phyloP scores from a whole-genome alignment of 2,113 vertebrate genomes.

The Oncorhynchus clarkii region DNA sequence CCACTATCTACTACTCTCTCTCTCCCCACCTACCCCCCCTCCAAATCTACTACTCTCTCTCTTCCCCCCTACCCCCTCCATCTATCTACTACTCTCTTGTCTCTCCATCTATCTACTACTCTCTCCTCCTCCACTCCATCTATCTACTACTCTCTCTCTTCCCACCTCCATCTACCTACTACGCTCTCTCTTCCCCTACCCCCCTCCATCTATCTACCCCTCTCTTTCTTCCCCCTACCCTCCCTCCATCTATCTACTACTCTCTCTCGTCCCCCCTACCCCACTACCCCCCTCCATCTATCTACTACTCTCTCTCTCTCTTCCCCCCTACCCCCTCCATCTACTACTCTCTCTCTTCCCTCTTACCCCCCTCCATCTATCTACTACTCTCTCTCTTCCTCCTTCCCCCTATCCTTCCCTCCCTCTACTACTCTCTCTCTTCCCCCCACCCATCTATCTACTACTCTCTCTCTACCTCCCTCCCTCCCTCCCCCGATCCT shows the following conservation, averaged over 20 bases:
- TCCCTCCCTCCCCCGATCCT: conserved; percentile 10
- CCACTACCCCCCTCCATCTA: conserved; percentile 42
- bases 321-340: neutral
- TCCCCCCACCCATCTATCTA: conserved; percentile 14
- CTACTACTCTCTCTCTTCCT: conserved; percentile 33
- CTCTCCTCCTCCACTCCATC: too few species aligned
- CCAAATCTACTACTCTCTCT: too few species aligned
- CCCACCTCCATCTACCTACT: too few species aligned
- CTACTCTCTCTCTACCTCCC: neutral
- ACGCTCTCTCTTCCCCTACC: too few species aligned
- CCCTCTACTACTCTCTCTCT: conserved; percentile 63
- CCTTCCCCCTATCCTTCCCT: neutral
- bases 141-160: too few species aligned
- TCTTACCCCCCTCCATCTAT: neutral
- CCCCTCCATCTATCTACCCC: conserved; percentile 18
- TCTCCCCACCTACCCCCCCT: too few species aligned
- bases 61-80: too few species aligned
- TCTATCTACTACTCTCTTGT: too few species aligned
- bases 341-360: neutral
- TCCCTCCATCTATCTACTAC: conserved; percentile 49
- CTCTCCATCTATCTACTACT: too few species aligned
- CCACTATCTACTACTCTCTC: too few species aligned
- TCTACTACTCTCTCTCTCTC: conserved; percentile 16
- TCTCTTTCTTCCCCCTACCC: conserved; percentile 14
- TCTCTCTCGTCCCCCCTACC: conserved; percentile 63